Evolutionary conservation across 2,113 vertebrate genomes (phyloP).

Genomic region (Lycaon pictus): DNA sequence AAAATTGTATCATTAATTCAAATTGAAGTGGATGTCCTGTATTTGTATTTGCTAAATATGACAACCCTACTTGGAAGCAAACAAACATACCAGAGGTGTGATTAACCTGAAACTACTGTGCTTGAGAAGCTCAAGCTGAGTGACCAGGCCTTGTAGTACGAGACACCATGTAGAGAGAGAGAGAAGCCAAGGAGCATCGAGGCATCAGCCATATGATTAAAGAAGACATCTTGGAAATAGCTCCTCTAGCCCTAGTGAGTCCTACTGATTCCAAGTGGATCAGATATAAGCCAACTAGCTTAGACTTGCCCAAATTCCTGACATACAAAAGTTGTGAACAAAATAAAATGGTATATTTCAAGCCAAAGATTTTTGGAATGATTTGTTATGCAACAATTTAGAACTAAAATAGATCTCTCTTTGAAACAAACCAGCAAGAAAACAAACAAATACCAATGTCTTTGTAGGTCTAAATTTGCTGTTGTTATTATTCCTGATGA

Average conservation of each 20-base stretch:
- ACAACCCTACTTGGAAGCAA: not conserved
- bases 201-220: not conserved
- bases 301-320: not conserved
- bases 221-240: not conserved
- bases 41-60: not conserved
- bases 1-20: not conserved
- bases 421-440: not conserved
- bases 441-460: not conserved
- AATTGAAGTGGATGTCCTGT: not conserved
- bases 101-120: not conserved
- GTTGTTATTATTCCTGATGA: not conserved
- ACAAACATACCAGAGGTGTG: not conserved
- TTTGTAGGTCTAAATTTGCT: slow-evolving; percentile 19
- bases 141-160: not conserved
- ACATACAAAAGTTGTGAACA: not conserved
- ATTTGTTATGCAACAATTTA: not conserved
- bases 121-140: not conserved
- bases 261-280: not conserved
- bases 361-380: not conserved
- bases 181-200: not conserved
- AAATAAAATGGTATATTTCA: not conserved
- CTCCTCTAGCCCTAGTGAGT: not conserved
- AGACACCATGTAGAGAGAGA: not conserved
- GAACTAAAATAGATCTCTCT: not conserved
- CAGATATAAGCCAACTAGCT: not conserved